phyloP scores from a whole-genome alignment of 2,888 invertebrate species.

The Pasiphila rectangulata region DNA sequence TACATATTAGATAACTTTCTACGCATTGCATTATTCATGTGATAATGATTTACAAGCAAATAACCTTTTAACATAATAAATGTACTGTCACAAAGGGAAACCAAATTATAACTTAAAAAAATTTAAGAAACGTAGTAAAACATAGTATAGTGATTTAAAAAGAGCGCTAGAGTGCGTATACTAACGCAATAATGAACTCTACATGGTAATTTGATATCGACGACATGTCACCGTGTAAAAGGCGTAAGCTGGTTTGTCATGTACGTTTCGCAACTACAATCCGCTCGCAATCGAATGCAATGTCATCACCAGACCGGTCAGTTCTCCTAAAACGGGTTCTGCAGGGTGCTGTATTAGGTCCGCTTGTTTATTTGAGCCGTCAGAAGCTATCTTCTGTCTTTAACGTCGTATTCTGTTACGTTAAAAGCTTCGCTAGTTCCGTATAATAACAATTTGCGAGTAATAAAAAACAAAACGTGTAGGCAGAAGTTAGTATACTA shows the following conservation, averaged over 20 bases:
- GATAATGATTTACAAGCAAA: slow-evolving; percentile 11
- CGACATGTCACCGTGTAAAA: slow-evolving; percentile 14
- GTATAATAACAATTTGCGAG: background rate
- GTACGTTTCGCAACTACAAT: slow-evolving; percentile 28
- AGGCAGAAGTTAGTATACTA: background rate
- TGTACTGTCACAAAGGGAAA: slow-evolving; percentile 10
- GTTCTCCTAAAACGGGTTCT: slow-evolving; percentile 26
- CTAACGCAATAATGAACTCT: background rate
- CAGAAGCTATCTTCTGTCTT: slow-evolving; percentile 25
- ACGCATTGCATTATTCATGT: slow-evolving; percentile 10
- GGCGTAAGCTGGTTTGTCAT: slow-evolving; percentile 17
- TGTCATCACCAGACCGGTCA: slow-evolving; percentile 20
- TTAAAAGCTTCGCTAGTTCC: slow-evolving; percentile 9
- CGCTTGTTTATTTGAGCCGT: slow-evolving; percentile 25
- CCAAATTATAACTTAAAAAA: slow-evolving; percentile 1
- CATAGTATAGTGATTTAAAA: too few relatives aligned
- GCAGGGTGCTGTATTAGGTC: slow-evolving; percentile 31
- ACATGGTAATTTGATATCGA: background rate
- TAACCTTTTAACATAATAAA: slow-evolving; percentile 10
- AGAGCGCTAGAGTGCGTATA: background rate
- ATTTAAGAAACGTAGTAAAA: background rate
- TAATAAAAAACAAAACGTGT: background rate
- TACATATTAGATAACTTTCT: slow-evolving; percentile 7
- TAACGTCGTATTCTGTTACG: slow-evolving; percentile 15
- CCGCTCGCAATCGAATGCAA: slow-evolving; percentile 25